Percentiles rank a stretch among this genome's conserved stretches.
Conservation (phyloP, 2,888 invertebrate genomes). For the Andrena haemorrhoa region DNA sequence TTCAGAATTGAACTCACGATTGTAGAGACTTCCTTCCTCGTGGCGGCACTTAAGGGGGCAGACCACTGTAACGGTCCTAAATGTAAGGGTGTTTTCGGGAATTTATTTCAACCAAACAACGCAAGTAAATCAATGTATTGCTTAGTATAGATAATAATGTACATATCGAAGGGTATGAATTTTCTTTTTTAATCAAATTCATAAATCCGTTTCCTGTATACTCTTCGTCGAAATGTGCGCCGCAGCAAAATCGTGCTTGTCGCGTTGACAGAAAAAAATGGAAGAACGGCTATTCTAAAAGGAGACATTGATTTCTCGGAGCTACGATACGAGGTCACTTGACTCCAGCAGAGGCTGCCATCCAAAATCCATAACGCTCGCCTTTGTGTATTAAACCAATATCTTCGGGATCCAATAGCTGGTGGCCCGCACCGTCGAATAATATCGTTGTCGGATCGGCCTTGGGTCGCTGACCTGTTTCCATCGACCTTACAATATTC, state of each 20-base stretch:
- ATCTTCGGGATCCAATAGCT: constrained; percentile 62
- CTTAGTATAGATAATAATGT: no score
- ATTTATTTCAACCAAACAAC: no score
- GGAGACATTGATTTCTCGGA: constrained; percentile 59
- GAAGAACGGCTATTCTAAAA: constrained; percentile 24
- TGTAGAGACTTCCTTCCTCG: background rate
- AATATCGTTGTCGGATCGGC: constrained; percentile 40
- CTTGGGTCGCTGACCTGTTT: constrained; percentile 33
- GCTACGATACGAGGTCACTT: constrained; percentile 52
- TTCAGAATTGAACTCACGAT: no score
- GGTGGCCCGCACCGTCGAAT: constrained; percentile 44
- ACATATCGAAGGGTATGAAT: no score
- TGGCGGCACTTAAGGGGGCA: background rate
- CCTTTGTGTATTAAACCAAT: constrained; percentile 76
- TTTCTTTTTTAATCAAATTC: no score
- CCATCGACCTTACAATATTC: constrained; percentile 4
- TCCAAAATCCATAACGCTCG: constrained; percentile 70
- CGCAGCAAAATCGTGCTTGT: no score
- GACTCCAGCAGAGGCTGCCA: constrained; percentile 55
- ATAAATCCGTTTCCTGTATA: no score
- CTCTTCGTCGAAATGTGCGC: no score
- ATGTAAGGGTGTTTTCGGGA: no score
- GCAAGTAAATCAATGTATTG: no score
- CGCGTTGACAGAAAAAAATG: no score
- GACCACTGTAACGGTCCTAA: no score